Conservation (phyloP, 2,888 invertebrate genomes). For the Seira musarum region DNA sequence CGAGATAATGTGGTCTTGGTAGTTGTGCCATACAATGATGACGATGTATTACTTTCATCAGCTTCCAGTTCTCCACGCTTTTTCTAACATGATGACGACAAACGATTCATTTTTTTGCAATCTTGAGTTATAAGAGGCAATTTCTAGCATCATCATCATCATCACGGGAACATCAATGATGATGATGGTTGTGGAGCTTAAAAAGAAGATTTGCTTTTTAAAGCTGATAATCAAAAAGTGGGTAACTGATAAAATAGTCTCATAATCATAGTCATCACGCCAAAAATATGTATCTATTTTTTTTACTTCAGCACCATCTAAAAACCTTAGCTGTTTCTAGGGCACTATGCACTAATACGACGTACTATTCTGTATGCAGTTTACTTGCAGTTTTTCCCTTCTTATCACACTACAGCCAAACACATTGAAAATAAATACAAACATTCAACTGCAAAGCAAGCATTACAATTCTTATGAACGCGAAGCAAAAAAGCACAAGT, state of each 20-base stretch:
- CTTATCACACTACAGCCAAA: no score
- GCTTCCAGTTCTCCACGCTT: conserved; percentile 4
- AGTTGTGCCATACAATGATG: not conserved
- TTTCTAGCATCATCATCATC: not conserved
- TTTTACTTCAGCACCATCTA: not conserved
- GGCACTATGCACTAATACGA: not conserved
- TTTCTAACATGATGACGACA: conserved; percentile 31
- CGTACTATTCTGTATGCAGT: no score
- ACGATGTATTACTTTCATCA: conserved; percentile 16
- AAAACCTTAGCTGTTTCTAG: not conserved
- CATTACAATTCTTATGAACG: no score
- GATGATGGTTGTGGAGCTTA: not conserved
- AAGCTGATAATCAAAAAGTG: not conserved
- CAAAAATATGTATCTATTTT: not conserved
- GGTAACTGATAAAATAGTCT: not conserved
- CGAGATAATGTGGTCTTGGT: no score
- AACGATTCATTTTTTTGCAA: no score
- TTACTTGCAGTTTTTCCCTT: no score
- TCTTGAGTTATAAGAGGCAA: not conserved
- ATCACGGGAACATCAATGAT: not conserved
- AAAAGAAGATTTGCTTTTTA: not conserved
- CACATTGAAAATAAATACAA: no score
- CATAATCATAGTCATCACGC: not conserved
- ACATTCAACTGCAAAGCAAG: no score
- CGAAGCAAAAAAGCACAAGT: no score